Evolutionary conservation across 2,113 vertebrate species (phyloP), one percentile per base, ranked within the genome.

Genomic region (Anarrhichthys ocellatus): DNA sequence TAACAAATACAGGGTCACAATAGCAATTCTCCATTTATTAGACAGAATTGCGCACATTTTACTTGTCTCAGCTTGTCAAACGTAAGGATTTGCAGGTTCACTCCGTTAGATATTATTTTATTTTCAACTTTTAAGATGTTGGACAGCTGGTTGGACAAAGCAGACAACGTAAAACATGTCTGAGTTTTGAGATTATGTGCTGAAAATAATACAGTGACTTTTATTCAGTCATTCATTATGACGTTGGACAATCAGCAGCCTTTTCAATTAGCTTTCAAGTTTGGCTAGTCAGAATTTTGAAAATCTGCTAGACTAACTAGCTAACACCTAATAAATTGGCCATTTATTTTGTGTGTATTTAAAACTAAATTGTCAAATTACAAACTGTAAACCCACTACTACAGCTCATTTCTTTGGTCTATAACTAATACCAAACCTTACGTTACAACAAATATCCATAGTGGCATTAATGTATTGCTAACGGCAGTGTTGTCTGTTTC

Each of bases 401-500:
- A 11, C 13, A 22, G 22, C 66, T 67, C 2, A 48, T 67, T 67
- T 36, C 15, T 22, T 17, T 22, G 3, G 11, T 29, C 6, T 24
- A 27, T 52, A 9, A 48, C 46, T 20, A 50, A 27, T 7, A 65
- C 11, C 63, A 14, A 42, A 15, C 18, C 9, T 6, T 44, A 5
- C 11, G 22, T 40, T 50, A 9, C 14, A 13, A 34, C 6, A 79
- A 72, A 73, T 38, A 44, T 56, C 2, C 52, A 24, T 4, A 8
- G 6, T 15, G 27, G 29, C 24, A 15, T 54, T 74, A 2, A 46
- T 69, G 5, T 40, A 15, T 74, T 59, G 44, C 67, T 85, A 61
- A 84, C 32, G 18, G 6, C 9, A 5, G 4, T 73, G 29, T 83
- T 84, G 13, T 89, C 66, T 89, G 62, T 84, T 89, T 84, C 5